Evolutionary conservation across 2,113 vertebrate species (phyloP).

Genomic region (Anolis carolinensis): DNA sequence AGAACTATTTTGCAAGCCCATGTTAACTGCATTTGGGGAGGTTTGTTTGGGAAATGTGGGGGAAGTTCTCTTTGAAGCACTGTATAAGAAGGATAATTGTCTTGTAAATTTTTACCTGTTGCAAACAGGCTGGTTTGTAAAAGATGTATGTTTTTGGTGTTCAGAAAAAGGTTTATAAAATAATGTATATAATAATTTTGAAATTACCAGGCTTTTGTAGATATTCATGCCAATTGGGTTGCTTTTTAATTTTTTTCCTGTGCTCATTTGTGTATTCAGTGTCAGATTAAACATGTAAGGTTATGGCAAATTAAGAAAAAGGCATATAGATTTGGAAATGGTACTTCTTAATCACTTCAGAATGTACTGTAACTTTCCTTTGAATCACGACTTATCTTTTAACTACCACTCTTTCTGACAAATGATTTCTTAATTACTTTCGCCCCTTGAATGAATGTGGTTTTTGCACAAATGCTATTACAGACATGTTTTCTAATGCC

Average conservation of each 20-base stretch:
- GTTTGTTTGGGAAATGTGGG: slow-evolving; percentile 66
- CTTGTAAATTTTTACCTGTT: slow-evolving; percentile 82
- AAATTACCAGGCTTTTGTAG: slow-evolving; percentile 88
- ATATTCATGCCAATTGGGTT: slow-evolving; percentile 84
- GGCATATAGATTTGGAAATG: slow-evolving; percentile 64
- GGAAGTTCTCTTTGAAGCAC: slow-evolving; percentile 79
- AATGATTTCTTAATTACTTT: slow-evolving; percentile 64
- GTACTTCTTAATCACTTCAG: slow-evolving; percentile 67
- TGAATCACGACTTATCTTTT: slow-evolving; percentile 66
- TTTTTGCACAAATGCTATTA: slow-evolving; percentile 67
- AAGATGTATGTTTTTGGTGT: slow-evolving; percentile 88
- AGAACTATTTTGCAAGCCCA: slow-evolving; percentile 69
- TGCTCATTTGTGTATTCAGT: slow-evolving; percentile 57
- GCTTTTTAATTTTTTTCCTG: slow-evolving; percentile 74
- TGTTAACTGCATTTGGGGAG: slow-evolving; percentile 74
- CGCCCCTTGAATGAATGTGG: slow-evolving; percentile 58
- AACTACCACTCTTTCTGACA: slow-evolving; percentile 67
- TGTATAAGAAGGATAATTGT: slow-evolving; percentile 78
- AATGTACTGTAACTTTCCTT: slow-evolving; percentile 71
- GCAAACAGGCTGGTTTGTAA: slow-evolving; percentile 83
- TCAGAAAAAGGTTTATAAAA: slow-evolving; percentile 83
- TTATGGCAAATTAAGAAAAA: slow-evolving; percentile 46
- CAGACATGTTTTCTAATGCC: slow-evolving; percentile 59
- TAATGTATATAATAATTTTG: slow-evolving; percentile 90
- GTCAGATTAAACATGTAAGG: slow-evolving; percentile 60